Base-by-base conservation (phyloP, 2,888 invertebrate genomes). In the Neocrepidodera transversa region DNA sequence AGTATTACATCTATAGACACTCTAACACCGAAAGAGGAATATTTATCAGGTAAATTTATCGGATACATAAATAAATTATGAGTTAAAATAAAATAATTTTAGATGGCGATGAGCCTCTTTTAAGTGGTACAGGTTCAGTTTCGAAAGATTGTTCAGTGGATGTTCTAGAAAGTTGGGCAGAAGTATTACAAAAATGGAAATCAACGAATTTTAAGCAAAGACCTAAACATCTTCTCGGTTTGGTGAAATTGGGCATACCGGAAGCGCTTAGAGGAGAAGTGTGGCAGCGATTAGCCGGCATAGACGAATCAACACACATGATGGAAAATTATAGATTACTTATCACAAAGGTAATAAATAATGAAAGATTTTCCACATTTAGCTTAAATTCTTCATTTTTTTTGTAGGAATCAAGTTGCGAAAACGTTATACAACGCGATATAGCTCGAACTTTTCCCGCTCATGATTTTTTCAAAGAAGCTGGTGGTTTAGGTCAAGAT, bases 361-460 rank as follows among this genome's bases (percentile, higher is more conserved):
- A n/a, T 36, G 8, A 36, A 20, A 30, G 20, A 20, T 52, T 23
- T 5, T 23, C 23, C 6, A 23, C 6, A 23, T 14, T 36, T 20
- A 6, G 20, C 32, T 2, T 28, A 40, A 16, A 16, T 40, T 14
- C 45, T 48, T 53, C 38, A 35, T 51, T 20, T 23, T 49, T 49
- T 47, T 70, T 73, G 11, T 73, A 97, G 94, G 97, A 97, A 68
- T 96, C 96, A 71, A 88, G 90, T 50, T 95, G 93, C 79, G 99
- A 99, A 77, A 90, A 92, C 71, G 94, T 97, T 59, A 99, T 99
- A 73, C 89, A 93, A 73, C 85, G 98, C 53, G 99, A 99, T 80
- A 97, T 99, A 66, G 95, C 97, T 67, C 87, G 99, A 69, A 99
- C 99, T 26, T 99, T 98, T 82, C 98, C 99, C 7, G 99, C 97